Evolutionary conservation across 2,888 invertebrate genomes (phyloP).

Genomic region (Resseliella maxima): DNA sequence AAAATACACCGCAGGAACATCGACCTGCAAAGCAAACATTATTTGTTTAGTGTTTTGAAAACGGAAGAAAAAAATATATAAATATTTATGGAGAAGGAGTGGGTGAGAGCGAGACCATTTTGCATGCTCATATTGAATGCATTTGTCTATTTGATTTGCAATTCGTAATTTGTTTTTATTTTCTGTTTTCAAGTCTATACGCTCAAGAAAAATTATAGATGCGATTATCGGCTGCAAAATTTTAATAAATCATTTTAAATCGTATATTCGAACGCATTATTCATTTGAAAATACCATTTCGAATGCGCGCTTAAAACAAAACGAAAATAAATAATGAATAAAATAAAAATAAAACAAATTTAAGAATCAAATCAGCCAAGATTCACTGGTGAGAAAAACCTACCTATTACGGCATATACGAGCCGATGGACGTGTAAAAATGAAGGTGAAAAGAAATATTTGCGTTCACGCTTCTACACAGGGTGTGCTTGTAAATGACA

Average conservation of each 20-base stretch:
- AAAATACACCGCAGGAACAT: background rate
- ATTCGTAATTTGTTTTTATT: background rate
- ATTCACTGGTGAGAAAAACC: slow-evolving; percentile 13
- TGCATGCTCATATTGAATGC: background rate
- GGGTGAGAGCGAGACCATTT: background rate
- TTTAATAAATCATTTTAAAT: background rate
- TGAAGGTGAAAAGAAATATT: slow-evolving; percentile 39
- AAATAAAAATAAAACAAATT: no score
- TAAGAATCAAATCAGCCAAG: no score
- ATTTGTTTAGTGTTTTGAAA: background rate
- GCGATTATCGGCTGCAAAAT: background rate
- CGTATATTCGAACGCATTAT: background rate
- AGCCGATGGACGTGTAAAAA: slow-evolving; percentile 50
- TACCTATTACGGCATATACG: background rate
- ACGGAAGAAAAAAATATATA: no score
- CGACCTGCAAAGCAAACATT: background rate
- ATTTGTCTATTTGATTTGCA: background rate
- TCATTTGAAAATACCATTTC: background rate
- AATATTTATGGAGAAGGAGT: no score
- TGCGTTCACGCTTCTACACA: background rate
- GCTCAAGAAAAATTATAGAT: background rate
- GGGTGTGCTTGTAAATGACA: background rate
- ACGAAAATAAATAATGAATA: background rate
- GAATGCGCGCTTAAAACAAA: background rate
- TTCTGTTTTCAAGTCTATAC: background rate